Base-by-base conservation (phyloP, 2,888 invertebrate genomes). In the Cataglyphis albicans region DNA sequence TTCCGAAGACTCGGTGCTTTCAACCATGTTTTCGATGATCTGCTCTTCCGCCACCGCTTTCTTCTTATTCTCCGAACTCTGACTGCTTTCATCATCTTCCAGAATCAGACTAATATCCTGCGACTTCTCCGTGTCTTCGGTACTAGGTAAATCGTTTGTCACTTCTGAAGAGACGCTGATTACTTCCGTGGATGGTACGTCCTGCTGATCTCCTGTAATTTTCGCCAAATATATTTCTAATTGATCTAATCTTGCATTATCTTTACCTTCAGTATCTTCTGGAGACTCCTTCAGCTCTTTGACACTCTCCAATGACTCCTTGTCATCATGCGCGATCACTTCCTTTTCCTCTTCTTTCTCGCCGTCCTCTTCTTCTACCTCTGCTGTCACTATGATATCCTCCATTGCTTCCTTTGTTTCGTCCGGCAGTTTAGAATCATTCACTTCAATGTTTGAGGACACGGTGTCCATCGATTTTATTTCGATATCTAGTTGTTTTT, bases 361-460 rank as follows among this genome's bases (percentile, higher is more conserved):
- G 21, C 88, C 86, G 32, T 89, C 89, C 59, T 91, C 92, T 67
- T 93, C 92, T 63, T 91, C 76, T 15, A 81, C 25, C 10, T 70
- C 85, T 38, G 90, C 88, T 57, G 91, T 92, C 72, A 92, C 92
- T 61, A 91, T 63, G 12, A 68, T 52, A 9, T 82, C 73, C 21
- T 86, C 81, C 5, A 78, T 55, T 9, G 65, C n/a, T 38, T 91
- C 83, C 63, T 81, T 88, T n/a, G 63, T 48, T 12, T 83, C 81
- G 4, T 76, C 78, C 12, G 38, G 38, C 32, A 94, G 94, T 84
- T 95, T 93, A 0, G 94, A 94, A 74, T 95, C 94, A 25, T 93
- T 94, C 57, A 94, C 94, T 86, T 95, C 95, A 3, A 95, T 95
- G 18, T 72, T 78, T n/a, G 44, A 48, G 87, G 95, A 76, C 4